Conservation (phyloP, 2,113 vertebrate genomes). For the Lepus timidus region DNA sequence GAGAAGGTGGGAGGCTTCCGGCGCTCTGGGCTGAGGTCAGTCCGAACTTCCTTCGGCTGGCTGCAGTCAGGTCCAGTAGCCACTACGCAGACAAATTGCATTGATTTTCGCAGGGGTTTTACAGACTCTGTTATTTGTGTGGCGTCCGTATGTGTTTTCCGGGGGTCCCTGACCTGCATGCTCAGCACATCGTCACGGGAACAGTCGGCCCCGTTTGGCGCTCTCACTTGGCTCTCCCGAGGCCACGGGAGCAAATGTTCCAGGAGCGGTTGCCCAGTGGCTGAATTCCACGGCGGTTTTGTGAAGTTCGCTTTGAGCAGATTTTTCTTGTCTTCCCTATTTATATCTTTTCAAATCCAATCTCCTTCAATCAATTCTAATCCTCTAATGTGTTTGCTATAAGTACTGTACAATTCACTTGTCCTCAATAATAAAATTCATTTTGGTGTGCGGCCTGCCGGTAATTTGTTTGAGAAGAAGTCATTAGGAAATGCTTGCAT, state of each 20-base stretch:
- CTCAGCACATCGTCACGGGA: neutral
- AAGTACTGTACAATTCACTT: constrained; percentile 82
- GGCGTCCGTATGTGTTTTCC: neutral
- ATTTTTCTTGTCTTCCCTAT: constrained; percentile 66
- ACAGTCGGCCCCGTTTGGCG: no score
- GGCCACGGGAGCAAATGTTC: neutral
- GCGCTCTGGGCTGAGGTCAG: neutral
- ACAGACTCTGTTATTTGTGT: no score
- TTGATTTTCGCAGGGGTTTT: neutral
- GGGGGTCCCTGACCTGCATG: fast-evolving
- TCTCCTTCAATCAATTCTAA: constrained; percentile 83
- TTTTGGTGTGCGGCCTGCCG: constrained; percentile 68
- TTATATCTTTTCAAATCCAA: constrained; percentile 81
- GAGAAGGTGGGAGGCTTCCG: neutral
- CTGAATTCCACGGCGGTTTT: neutral
- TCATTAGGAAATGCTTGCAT: constrained; percentile 72
- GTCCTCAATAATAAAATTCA: constrained; percentile 81
- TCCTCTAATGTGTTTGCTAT: constrained; percentile 83
- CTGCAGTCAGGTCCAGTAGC: neutral
- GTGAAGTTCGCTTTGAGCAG: constrained; percentile 60
- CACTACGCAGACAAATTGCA: fast-evolving
- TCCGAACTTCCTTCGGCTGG: neutral
- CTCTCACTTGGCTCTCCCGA: neutral
- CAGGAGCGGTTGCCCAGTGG: neutral
- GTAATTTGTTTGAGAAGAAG: constrained; percentile 76